Percentiles rank a stretch among this genome's conserved stretches.
Conservation (phyloP, 1,140 invertebrate species). For the Hydropsyche tenuis region DNA sequence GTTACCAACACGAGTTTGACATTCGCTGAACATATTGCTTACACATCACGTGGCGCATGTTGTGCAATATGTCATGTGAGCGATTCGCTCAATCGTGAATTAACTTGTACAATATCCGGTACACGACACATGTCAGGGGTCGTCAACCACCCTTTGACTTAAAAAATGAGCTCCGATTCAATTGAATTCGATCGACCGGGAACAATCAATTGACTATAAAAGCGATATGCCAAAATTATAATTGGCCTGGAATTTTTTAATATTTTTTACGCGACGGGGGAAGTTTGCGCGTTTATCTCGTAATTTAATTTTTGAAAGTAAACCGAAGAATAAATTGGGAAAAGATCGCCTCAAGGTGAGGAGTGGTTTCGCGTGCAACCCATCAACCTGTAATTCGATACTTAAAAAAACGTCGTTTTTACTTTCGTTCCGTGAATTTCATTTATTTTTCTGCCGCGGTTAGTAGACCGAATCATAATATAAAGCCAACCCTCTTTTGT, state of each 20-base stretch:
- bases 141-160: no score
- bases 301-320: constrained; percentile 7
- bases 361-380: background rate
- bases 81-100: constrained; percentile 15
- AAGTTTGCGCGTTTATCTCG: background rate
- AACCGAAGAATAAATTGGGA: constrained; percentile 5
- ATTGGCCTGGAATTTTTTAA: no score
- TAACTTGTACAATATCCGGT: constrained; percentile 5
- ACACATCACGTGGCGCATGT: constrained; percentile 18
- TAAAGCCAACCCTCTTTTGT: no score
- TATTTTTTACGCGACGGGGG: no score
- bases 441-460: no score
- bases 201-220: no score
- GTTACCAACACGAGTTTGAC: background rate
- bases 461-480: no score
- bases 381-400: background rate
- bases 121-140: background rate
- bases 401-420: constrained; percentile 10
- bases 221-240: no score
- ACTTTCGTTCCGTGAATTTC: background rate
- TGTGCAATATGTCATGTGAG: constrained; percentile 17
- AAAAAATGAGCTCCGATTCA: no score
- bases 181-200: no score
- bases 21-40: background rate
- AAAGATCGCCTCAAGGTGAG: background rate